Base-by-base conservation (phyloP, 1,140 invertebrate species). In the Rhynchophorus ferrugineus region DNA sequence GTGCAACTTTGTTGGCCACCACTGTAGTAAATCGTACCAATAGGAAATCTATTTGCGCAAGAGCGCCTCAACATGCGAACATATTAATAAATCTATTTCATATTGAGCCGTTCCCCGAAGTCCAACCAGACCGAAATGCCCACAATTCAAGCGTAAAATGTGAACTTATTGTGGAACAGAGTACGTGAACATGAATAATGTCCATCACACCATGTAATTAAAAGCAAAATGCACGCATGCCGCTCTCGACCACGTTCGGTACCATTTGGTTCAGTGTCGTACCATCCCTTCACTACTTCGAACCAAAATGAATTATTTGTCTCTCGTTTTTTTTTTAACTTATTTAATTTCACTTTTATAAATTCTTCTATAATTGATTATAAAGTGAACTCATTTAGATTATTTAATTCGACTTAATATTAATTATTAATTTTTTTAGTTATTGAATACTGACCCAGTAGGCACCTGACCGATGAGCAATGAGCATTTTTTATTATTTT, bases 131-230 rank as follows among this genome's bases (percentile, higher is more conserved):
- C 45, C 53, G 49, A 55, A 55, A 55, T 36, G 53, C 29, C 35
- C 44, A 55, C 49, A 49, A 55, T 44, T 55, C 53, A 49, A 44
- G 19, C 53, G 53, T 55, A 49, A 42, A 55, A 55, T 49, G 36
- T 55, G 46, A 55, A 55, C 53, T 55, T 55, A 55, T 55, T 55
- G 53, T 55, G 34, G 46, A 49, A 55, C 39, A 34, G 33, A 14
- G 46, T 47, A 55, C 53, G 53, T 55, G 53, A 20, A 55, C 53
- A 55, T 55, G 53, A 55, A 55, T 55, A 55, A 55, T 55, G 47
- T 22, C 53, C 53, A 44, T 49, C 53, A 46, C 21, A 55, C 53
- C 53, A 44, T 55, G 53, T 55, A 55, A 55, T 55, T 55, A 55
- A 55, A 55, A 55, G 49, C 53, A 37, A 55, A 55, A 55, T 55